Evolutionary conservation across 2,113 vertebrate species (phyloP).

Genomic region (Camelus bactrianus): DNA sequence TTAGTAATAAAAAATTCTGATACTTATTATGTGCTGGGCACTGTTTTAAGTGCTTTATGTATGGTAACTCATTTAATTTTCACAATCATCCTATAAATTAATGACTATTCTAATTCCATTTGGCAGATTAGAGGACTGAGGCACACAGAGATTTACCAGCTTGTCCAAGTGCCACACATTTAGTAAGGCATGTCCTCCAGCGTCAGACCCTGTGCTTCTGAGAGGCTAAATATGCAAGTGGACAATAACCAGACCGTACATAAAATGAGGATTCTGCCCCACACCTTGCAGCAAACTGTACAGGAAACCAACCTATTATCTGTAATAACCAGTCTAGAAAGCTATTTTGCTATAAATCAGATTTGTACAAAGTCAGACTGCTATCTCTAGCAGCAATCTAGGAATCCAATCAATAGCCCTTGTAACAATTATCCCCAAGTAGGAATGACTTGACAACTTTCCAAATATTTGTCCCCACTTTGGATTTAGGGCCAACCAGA

Average conservation of each 20-base stretch:
- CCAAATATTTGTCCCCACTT: not conserved
- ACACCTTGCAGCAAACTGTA: not conserved
- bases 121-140: not conserved
- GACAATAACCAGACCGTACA: not conserved
- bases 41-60: not conserved
- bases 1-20: not conserved
- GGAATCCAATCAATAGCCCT: not conserved
- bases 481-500: not conserved
- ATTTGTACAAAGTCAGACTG: not conserved
- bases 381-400: not conserved
- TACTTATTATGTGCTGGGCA: not conserved
- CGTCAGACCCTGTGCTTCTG: not conserved
- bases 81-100: not conserved
- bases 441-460: not conserved
- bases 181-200: not conserved
- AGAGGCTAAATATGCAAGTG: not conserved
- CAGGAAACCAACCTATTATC: not conserved
- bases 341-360: not conserved
- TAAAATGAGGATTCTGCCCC: not conserved
- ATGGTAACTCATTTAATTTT: conserved; percentile 22
- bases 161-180: not conserved
- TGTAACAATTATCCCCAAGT: not conserved
- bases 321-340: not conserved
- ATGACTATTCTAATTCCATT: not conserved
- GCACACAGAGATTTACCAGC: not conserved